These are phyloP conservation scores for Coturnix japonica DNA, from an alignment of 2,113 vertebrate genomes.

Conservation along the genomic window DNA sequence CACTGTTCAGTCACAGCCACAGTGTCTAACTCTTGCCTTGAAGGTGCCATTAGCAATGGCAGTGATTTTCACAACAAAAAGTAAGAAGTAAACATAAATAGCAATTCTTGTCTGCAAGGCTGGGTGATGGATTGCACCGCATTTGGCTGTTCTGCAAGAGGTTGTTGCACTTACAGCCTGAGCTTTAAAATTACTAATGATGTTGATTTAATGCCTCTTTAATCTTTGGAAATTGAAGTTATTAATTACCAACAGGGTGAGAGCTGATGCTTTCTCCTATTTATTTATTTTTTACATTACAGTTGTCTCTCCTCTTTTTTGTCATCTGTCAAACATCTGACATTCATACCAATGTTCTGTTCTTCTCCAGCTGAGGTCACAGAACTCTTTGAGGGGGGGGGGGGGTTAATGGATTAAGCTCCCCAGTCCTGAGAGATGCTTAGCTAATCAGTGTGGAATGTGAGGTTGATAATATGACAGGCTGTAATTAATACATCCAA, in stretches of 20 bases:
- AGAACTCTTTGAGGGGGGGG: not conserved
- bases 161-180: not conserved
- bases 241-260: slow-evolving; percentile 28
- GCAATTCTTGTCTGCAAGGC: not conserved
- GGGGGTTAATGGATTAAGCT: not conserved
- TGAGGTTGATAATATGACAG: slow-evolving; percentile 2
- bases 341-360: not conserved
- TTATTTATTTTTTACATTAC: not conserved
- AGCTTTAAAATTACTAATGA: slow-evolving; percentile 28
- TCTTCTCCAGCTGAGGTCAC: slow-evolving; percentile 15
- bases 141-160: slow-evolving; percentile 12
- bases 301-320: not conserved
- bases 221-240: slow-evolving; percentile 43
- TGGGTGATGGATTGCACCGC: slow-evolving; percentile 5
- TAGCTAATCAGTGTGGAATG: slow-evolving; percentile 12
- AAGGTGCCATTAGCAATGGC: not conserved
- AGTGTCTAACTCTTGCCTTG: not conserved
- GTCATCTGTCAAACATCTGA: not conserved
- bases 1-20: not conserved
- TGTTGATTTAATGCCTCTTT: slow-evolving; percentile 49
- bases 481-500: not conserved
- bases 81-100: slow-evolving; percentile 8
- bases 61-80: slow-evolving; percentile 32
- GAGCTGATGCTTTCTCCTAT: slow-evolving; percentile 18
- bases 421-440: not conserved